phyloP scores from a whole-genome alignment of 2,113 vertebrate genomes.

The Brachionichthys hirsutus region DNA sequence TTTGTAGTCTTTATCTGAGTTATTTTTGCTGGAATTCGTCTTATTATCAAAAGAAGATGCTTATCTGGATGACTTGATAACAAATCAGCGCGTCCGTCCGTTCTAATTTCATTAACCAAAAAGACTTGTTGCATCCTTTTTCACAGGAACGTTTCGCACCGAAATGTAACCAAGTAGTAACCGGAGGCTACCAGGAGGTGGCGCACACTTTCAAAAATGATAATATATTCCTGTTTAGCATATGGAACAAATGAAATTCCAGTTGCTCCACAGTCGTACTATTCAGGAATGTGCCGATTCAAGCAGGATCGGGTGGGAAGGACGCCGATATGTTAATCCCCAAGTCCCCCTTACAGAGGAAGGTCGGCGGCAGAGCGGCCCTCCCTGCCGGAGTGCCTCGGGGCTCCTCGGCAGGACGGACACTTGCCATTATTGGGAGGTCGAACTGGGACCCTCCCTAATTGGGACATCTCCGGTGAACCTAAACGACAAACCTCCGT shows the following conservation, averaged over 20 bases:
- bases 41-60: too few species aligned
- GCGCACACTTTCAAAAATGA: slow-evolving; percentile 53
- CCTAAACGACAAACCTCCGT: slow-evolving; percentile 4
- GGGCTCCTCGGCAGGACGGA: slow-evolving; percentile 36
- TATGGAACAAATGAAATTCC: slow-evolving; percentile 12
- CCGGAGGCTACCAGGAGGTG: slow-evolving; percentile 68
- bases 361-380: slow-evolving; percentile 34
- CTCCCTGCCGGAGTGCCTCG: slow-evolving; percentile 27
- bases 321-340: slow-evolving; percentile 47
- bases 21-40: too few species aligned
- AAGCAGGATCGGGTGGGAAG: slow-evolving; percentile 3
- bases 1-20: too few species aligned
- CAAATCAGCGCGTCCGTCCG: too few species aligned
- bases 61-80: too few species aligned
- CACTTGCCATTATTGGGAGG: slow-evolving; percentile 33
- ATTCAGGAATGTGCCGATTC: too few species aligned
- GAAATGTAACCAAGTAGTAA: slow-evolving; percentile 12
- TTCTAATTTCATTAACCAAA: too few species aligned
- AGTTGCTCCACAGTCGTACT: too few species aligned
- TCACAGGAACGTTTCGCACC: too few species aligned
- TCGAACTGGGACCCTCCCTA: slow-evolving; percentile 43
- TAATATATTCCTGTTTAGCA: slow-evolving; percentile 9
- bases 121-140: too few species aligned
- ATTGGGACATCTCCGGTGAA: slow-evolving; percentile 22
- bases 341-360: slow-evolving; percentile 23